These are phyloP conservation scores for Mnemiopsis leidyi DNA, from an alignment of 37 sponge, comb jelly and placozoan species.

Conservation along the genomic window DNA sequence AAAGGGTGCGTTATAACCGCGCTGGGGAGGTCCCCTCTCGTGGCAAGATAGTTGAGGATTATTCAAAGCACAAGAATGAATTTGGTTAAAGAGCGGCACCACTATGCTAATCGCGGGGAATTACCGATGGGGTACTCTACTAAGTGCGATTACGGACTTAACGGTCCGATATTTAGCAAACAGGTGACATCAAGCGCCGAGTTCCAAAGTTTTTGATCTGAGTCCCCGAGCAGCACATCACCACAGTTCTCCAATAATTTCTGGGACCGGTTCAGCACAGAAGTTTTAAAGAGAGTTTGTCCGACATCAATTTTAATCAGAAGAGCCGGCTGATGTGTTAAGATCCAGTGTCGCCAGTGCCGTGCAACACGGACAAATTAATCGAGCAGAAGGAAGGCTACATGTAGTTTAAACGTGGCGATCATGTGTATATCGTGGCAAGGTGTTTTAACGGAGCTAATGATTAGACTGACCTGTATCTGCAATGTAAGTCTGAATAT, in stretches of 20 bases:
- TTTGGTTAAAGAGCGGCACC: neutral
- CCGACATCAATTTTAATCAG: neutral
- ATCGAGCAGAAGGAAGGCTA: neutral
- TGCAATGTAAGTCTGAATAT: too few relatives aligned
- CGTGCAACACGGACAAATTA: neutral
- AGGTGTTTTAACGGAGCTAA: neutral
- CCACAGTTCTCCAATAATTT: neutral
- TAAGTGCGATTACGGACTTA: neutral
- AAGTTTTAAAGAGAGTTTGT: neutral
- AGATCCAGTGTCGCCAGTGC: neutral
- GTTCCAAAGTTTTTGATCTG: neutral
- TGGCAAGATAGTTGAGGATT: too few relatives aligned
- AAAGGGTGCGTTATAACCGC: neutral
- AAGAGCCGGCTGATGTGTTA: neutral
- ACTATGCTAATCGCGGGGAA: neutral
- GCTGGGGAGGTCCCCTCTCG: neutral
- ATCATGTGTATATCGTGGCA: neutral
- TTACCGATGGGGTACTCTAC: neutral
- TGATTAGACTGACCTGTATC: too few relatives aligned
- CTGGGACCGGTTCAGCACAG: neutral
- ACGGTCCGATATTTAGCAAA: neutral
- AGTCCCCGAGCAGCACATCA: too few relatives aligned
- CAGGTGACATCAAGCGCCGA: neutral
- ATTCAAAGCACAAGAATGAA: neutral
- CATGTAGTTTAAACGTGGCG: neutral